Percentiles rank a stretch among this genome's conserved stretches.
These are phyloP conservation scores for Nephila pilipes DNA, from an alignment of 1,140 invertebrate species.

Conservation along the genomic window DNA sequence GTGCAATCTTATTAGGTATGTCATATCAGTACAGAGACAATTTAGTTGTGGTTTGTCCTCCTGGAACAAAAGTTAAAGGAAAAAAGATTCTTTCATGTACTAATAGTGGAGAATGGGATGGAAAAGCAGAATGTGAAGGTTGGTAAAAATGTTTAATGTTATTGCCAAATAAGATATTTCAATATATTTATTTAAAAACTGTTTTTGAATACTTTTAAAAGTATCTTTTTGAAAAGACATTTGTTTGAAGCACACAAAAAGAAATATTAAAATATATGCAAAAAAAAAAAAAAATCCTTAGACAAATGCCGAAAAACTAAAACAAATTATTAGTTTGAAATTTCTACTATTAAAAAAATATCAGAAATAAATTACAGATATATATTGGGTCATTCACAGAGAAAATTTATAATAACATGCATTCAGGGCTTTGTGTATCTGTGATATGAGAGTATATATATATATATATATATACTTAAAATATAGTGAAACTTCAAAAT, in stretches of 20 bases:
- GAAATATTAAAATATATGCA: conserved; percentile 28
- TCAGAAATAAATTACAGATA: too few relatives aligned
- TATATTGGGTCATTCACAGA: background rate
- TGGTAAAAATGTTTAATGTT: background rate
- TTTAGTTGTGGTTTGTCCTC: conserved; percentile 82
- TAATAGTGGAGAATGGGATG: conserved; percentile 81
- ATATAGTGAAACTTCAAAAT: too few relatives aligned
- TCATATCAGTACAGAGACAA: conserved; percentile 83
- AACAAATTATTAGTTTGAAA: too few relatives aligned
- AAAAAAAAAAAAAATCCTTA: too few relatives aligned
- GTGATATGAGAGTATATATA: too few relatives aligned
- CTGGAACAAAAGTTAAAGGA: conserved; percentile 79
- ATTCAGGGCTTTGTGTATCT: too few relatives aligned
- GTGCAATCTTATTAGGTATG: conserved; percentile 81
- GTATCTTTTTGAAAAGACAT: background rate
- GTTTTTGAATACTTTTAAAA: background rate
- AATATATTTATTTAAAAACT: background rate
- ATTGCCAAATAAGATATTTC: background rate
- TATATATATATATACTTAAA: too few relatives aligned
- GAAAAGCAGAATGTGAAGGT: conserved; percentile 80
- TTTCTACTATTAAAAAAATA: too few relatives aligned
- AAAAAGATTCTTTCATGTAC: conserved; percentile 80
- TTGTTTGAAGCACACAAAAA: background rate
- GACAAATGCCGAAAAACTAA: too few relatives aligned
- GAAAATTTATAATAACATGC: too few relatives aligned